Percentiles rank a stretch among this genome's conserved stretches.
Conservation (phyloP, 1,140 invertebrate genomes). For the Procambarus virginalis region DNA sequence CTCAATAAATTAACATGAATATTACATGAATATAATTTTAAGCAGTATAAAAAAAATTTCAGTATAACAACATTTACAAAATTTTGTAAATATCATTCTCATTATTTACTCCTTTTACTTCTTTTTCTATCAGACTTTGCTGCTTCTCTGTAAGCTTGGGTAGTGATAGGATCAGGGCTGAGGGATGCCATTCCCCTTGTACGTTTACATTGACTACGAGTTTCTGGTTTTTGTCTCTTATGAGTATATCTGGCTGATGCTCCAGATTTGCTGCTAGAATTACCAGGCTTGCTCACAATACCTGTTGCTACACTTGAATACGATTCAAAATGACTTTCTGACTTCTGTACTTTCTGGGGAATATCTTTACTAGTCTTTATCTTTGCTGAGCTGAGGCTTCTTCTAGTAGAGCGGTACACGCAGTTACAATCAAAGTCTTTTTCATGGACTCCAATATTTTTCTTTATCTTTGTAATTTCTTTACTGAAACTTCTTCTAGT, state of each 20-base stretch:
- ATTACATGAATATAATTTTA: too few relatives aligned
- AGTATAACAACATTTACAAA: too few relatives aligned
- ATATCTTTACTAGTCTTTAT: conserved; percentile 9
- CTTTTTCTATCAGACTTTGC: conserved; percentile 10
- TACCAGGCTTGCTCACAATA: conserved; percentile 7
- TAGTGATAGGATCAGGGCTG: conserved; percentile 39
- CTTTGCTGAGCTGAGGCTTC: too few relatives aligned
- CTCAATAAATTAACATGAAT: too few relatives aligned
- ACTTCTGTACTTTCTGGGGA: background rate
- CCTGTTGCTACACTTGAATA: conserved; percentile 12
- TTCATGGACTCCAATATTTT: too few relatives aligned
- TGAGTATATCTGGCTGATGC: background rate
- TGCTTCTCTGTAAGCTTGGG: background rate
- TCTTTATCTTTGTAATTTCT: too few relatives aligned
- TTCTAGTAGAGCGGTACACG: too few relatives aligned
- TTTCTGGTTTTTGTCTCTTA: conserved; percentile 9
- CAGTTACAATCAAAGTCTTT: too few relatives aligned
- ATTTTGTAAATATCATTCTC: background rate
- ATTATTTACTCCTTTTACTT: conserved; percentile 8
- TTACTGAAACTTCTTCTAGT: too few relatives aligned
- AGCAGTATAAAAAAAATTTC: too few relatives aligned
- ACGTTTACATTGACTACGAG: conserved; percentile 29
- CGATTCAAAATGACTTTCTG: conserved; percentile 59
- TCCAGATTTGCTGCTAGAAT: background rate
- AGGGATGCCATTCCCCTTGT: conserved; percentile 57